Evolutionary conservation across 2,888 invertebrate genomes (phyloP), one percentile per base, ranked within the genome.

Genomic region (Trissoscelio sp.): DNA sequence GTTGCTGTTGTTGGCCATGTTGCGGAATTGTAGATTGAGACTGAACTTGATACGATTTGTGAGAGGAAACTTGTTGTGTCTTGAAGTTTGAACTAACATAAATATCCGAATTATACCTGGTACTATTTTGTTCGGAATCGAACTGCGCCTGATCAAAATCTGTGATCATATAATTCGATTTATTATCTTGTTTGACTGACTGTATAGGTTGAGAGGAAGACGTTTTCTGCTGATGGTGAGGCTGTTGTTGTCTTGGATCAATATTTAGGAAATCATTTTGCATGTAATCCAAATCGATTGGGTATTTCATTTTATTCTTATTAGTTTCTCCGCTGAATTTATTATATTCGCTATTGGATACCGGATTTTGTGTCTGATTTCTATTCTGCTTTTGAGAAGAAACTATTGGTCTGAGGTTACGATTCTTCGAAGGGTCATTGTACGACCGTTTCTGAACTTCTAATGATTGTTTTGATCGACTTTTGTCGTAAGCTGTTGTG

Each of bases 271-370:
- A 91, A 69, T 89, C 89, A 20, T 87, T 88, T 42, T 90, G 89
- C 34, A 89, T 86, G 28, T 89, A 91, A 9, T 88, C 87, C n/a
- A 89, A 78, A 7, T 90, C 90, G 73, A 88, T 87, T 0, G 87
- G 82, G 66, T 89, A 91, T 28, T 91, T 91, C 3, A 84, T 80
- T 28, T 90, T 90, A 53, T 84, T 89, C 53, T 90, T 90, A 72
- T 85, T 86, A 4, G 88, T 87, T 2, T 85, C 79, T 12, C 78
- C 75, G 37, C 84, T 89, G 18, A 69, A 79, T 42, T 82, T 78
- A 42, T 89, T 89, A 60, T 88, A 90, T 24, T 89, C 88, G 16
- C 78, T 62, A 31, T 72, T 87, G 46, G 85, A 81, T 57, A 62
- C 79, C 20, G 82, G 79, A 67, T 83, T 84, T 44, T 77, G 83